phyloP scores from a whole-genome alignment of 1,140 invertebrate species.

The Leguminivora glycinivorella region DNA sequence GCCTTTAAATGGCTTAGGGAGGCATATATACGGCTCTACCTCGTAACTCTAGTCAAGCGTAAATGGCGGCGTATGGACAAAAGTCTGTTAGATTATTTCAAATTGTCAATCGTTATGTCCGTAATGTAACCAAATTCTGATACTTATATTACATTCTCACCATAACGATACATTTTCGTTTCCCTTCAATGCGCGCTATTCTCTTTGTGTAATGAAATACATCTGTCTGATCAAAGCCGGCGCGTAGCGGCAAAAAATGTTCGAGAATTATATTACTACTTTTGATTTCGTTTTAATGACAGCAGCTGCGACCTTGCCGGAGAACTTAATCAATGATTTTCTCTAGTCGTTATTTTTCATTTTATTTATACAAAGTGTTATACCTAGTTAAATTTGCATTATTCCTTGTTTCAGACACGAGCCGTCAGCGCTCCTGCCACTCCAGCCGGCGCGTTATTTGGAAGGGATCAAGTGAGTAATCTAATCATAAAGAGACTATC shows the following conservation, averaged over 20 bases:
- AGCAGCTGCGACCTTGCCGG: slow-evolving; percentile 37
- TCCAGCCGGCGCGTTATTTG: slow-evolving; percentile 57
- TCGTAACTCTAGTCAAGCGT: neutral
- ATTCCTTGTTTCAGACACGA: slow-evolving; percentile 67
- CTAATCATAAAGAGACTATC: neutral
- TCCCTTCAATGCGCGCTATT: slow-evolving; percentile 29
- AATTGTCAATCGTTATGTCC: too few species aligned
- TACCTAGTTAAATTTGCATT: slow-evolving; percentile 5
- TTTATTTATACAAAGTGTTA: neutral
- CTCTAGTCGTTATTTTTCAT: neutral
- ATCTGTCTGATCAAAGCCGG: slow-evolving; percentile 25
- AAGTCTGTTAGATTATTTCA: too few species aligned
- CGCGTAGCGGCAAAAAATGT: slow-evolving; percentile 40
- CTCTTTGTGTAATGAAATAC: slow-evolving; percentile 34
- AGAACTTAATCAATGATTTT: slow-evolving; percentile 33
- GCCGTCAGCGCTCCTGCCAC: slow-evolving; percentile 76
- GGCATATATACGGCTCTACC: neutral
- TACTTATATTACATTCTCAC: slow-evolving; percentile 31
- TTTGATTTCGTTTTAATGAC: slow-evolving; percentile 57
- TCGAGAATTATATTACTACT: slow-evolving; percentile 50
- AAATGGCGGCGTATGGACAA: neutral
- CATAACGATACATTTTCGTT: slow-evolving; percentile 10
- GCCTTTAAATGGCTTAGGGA: neutral
- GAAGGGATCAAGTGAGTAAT: slow-evolving; percentile 60
- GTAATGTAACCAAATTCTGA: neutral